Conservation (phyloP, 2,113 vertebrate genomes). For the Probosciger aterrimus region DNA sequence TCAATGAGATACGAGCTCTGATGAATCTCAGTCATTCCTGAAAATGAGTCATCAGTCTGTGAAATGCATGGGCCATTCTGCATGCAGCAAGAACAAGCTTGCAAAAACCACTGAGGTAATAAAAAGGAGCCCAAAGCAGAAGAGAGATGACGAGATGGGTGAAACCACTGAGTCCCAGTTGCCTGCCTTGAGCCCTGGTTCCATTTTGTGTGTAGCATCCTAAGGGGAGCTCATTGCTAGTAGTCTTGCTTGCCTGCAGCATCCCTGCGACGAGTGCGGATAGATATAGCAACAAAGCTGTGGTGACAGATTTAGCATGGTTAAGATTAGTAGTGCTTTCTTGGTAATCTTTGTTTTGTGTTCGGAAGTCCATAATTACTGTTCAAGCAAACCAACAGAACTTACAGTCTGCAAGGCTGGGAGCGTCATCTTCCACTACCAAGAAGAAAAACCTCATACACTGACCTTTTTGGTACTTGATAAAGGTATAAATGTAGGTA, state of each 20-base stretch:
- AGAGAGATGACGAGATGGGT: neutral
- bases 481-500: neutral
- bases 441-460: neutral
- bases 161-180: neutral
- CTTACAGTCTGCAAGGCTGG: neutral
- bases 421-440: neutral
- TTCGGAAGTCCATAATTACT: neutral
- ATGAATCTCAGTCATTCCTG: neutral
- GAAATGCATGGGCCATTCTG: neutral
- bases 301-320: neutral
- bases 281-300: neutral
- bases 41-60: neutral
- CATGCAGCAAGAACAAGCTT: neutral
- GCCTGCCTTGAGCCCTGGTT: neutral
- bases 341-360: neutral
- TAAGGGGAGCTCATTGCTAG: neutral
- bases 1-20: neutral
- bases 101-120: neutral
- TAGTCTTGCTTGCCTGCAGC: neutral
- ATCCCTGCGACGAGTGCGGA: neutral
- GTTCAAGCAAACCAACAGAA: neutral
- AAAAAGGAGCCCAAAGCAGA: neutral
- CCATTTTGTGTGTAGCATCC: neutral
- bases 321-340: neutral
- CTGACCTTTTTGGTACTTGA: neutral